Conservation (phyloP, 1,140 invertebrate genomes). For the Asbolus verrucosus region DNA sequence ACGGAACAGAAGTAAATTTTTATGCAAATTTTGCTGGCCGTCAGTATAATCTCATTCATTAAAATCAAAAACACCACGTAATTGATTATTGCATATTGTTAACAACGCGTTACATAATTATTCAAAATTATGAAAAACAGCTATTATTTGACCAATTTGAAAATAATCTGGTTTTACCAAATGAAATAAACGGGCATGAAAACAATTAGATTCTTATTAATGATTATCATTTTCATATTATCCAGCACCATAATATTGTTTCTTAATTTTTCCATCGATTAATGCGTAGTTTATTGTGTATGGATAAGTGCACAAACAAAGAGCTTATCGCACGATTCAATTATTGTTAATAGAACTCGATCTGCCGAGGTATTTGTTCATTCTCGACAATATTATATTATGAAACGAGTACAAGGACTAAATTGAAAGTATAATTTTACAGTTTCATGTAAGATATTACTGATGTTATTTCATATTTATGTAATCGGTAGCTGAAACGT, state of each 20-base stretch:
- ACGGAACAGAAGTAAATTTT: background rate
- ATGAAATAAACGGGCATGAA: too few relatives aligned
- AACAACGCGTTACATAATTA: conserved; percentile 14
- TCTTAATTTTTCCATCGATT: background rate
- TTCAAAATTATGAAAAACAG: conserved; percentile 7
- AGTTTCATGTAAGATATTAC: conserved; percentile 48
- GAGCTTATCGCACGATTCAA: background rate
- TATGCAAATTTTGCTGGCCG: background rate
- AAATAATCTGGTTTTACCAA: too few relatives aligned
- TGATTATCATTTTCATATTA: too few relatives aligned
- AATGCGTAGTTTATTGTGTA: background rate
- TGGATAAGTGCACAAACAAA: too few relatives aligned
- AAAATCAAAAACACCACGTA: conserved; percentile 21
- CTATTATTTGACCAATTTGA: too few relatives aligned
- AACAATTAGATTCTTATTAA: too few relatives aligned
- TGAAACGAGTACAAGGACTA: conserved; percentile 53
- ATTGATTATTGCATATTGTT: conserved; percentile 11
- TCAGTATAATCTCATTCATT: conserved; percentile 1
- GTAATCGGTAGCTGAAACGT: conserved; percentile 42
- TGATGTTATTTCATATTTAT: conserved; percentile 48
- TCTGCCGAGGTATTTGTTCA: conserved; percentile 32
- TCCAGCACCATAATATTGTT: too few relatives aligned
- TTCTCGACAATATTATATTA: conserved; percentile 63
- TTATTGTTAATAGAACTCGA: conserved; percentile 19
- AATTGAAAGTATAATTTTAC: conserved; percentile 50